phyloP scores from a whole-genome alignment of 2,113 vertebrate genomes.

The Scomber japonicus region DNA sequence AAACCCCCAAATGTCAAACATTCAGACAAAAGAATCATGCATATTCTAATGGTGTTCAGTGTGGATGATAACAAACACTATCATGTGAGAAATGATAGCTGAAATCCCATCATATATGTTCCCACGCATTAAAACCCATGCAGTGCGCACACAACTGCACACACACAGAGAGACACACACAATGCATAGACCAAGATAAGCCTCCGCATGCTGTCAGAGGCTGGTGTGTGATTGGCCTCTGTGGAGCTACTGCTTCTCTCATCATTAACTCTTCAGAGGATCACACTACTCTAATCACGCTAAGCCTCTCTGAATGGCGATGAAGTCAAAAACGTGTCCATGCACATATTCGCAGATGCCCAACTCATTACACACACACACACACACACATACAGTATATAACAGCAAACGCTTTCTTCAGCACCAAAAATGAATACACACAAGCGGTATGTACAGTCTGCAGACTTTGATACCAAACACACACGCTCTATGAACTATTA shows the following conservation, averaged over 20 bases:
- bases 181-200: slow-evolving; percentile 69
- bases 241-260: slow-evolving; percentile 78
- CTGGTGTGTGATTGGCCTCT: slow-evolving; percentile 80
- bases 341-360: slow-evolving; percentile 74
- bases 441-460: slow-evolving; percentile 32
- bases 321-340: slow-evolving; percentile 78
- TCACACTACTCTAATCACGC: slow-evolving; percentile 78
- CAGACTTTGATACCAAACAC: slow-evolving; percentile 43
- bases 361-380: slow-evolving; percentile 55
- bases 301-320: slow-evolving; percentile 79
- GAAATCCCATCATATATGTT: slow-evolving; percentile 74
- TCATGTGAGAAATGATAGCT: slow-evolving; percentile 59
- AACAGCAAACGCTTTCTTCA: slow-evolving; percentile 31
- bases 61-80: slow-evolving; percentile 63
- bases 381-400: slow-evolving; percentile 17
- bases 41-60: slow-evolving; percentile 64
- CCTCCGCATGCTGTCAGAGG: slow-evolving; percentile 65
- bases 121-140: slow-evolving; percentile 56
- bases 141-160: slow-evolving; percentile 21
- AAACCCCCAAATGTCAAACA: slow-evolving; percentile 69
- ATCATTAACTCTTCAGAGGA: slow-evolving; percentile 83
- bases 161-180: slow-evolving; percentile 42
- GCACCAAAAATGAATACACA: slow-evolving; percentile 15
- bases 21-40: slow-evolving; percentile 62
- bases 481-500: slow-evolving; percentile 42